Base-by-base conservation (phyloP, 2,888 invertebrate species). In the Argynnis bischoffii region DNA sequence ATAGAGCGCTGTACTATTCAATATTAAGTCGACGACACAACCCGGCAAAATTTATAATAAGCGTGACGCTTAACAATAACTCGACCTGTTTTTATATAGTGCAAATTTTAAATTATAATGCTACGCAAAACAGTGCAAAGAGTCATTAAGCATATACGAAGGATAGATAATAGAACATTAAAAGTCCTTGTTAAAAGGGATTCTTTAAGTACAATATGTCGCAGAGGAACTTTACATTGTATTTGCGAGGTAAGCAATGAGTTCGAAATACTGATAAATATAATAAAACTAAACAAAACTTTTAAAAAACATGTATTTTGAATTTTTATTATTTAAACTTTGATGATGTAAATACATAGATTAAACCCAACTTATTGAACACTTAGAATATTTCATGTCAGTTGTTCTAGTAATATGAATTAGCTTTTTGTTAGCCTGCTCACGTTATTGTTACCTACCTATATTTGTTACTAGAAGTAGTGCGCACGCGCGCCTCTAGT, bases 201-300 rank as follows among this genome's bases (percentile, higher is more conserved):
- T 85, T 87, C 60, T 21, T 79, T 90, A 70, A 86, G 87, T 76
- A 87, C 90, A 0, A 81, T 86, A 69, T 83, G 84, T 70, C 83
- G 90, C 71, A 83, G 89, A 57, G 81, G 81, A 15, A 89, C 90
- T 8, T 81, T 91, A 66, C 89, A 90, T 73, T 88, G 89, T 15
- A 78, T 90, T 68, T 81, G 82, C 46, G 89, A 89, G 90, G 92
- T 92, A 81, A 88, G 89, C 35, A 8, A 26, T 55, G 54, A 57
- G 63, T 67, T 64, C 3, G 11, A 8, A 11, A 11, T 41, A 41
- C 8, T 41, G 11, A 2, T 41, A 41, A 41, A 41, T 41, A 8
- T 35, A 41, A 41, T 41, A 41, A 41, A 41, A 41, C 2, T 11
- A 8, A 41, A 41, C 11, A 41, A 41, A 41, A 41, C 35, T 11